These are phyloP conservation scores for Sarcophaga bullata DNA, from an alignment of 1,140 invertebrate species.

Conservation along the genomic window DNA sequence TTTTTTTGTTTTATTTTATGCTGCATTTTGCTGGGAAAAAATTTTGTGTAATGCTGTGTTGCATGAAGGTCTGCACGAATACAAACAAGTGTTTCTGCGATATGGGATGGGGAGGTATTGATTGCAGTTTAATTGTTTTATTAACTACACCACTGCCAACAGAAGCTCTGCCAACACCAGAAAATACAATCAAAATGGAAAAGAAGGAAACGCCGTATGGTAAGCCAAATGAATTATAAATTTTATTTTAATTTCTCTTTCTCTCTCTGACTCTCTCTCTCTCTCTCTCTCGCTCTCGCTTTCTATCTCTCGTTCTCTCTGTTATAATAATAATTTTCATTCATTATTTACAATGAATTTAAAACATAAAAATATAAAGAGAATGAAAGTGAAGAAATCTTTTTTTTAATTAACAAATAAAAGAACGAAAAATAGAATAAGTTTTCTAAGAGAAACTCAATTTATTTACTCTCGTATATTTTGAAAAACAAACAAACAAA, in stretches of 20 bases:
- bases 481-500: not conserved
- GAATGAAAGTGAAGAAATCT: not conserved
- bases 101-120: conserved; percentile 85
- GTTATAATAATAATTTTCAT: too few species aligned
- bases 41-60: not conserved
- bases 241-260: conserved; percentile 60
- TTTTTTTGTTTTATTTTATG: too few species aligned
- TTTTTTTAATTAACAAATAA: too few species aligned
- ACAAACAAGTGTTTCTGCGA: conserved; percentile 91
- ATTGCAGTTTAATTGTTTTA: conserved; percentile 84
- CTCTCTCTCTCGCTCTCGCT: not conserved
- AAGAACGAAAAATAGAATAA: not conserved
- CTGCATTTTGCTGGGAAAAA: not conserved
- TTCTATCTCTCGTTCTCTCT: not conserved
- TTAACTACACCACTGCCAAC: conserved; percentile 71
- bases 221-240: conserved; percentile 69
- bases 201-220: conserved; percentile 90
- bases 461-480: not conserved
- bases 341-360: not conserved
- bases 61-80: conserved; percentile 90
- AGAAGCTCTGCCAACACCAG: conserved; percentile 66
- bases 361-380: not conserved
- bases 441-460: too few species aligned
- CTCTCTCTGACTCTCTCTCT: not conserved
- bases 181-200: conserved; percentile 74